Conservation (phyloP, 1,140 invertebrate species). For the Cardiocondyla obscurior region DNA sequence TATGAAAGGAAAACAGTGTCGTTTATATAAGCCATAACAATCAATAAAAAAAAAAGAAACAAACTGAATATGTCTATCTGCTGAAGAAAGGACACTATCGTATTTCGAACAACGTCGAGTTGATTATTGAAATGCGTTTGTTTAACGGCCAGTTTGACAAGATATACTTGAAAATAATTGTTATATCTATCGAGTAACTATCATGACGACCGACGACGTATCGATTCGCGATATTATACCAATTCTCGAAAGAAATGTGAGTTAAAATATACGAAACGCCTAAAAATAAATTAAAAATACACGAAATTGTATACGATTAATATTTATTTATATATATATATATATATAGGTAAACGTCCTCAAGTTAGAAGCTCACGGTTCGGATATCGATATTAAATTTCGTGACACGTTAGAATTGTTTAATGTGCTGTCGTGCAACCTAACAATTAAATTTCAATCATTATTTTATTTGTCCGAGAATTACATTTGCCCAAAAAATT, state of each 20-base stretch:
- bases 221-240: constrained; percentile 29
- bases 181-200: neutral
- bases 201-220: constrained; percentile 1
- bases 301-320: neutral
- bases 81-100: constrained; percentile 57
- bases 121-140: constrained; percentile 1
- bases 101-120: neutral
- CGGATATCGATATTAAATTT: constrained; percentile 61
- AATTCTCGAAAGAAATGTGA: constrained; percentile 68
- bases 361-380: constrained; percentile 58
- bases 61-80: constrained; percentile 39
- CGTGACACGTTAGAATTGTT: constrained; percentile 68
- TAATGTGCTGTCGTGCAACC: constrained; percentile 53
- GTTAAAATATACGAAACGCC: neutral
- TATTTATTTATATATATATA: too few relatives aligned
- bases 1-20: constrained; percentile 66
- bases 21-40: constrained; percentile 55
- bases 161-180: constrained; percentile 23
- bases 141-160: constrained; percentile 28
- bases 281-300: neutral
- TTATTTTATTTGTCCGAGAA: constrained; percentile 62
- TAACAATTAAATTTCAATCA: constrained; percentile 69
- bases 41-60: constrained; percentile 34
- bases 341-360: constrained; percentile 67
- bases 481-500: constrained; percentile 30